A percentile compares a stretch with the other conserved stretches of the same genome.
phyloP scores from a whole-genome alignment of 2,888 invertebrate species.

The Fissipunctia ypsillon region DNA sequence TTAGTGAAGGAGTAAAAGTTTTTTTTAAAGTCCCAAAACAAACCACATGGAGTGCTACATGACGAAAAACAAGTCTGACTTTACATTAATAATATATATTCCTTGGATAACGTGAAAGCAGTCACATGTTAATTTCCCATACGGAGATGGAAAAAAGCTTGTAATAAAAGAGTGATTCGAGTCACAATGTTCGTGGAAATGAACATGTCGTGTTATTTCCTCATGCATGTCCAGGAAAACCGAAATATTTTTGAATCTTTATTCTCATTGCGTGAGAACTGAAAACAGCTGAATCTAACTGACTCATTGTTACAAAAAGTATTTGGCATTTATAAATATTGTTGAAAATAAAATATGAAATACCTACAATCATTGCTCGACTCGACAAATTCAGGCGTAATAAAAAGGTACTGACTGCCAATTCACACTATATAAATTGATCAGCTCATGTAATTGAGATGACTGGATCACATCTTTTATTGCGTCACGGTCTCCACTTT shows the following conservation, averaged over 20 bases:
- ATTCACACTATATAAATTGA: background rate
- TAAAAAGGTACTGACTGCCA: background rate
- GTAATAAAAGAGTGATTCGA: background rate
- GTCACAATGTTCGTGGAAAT: background rate
- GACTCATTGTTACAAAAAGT: background rate
- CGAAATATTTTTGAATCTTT: background rate
- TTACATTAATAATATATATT: background rate
- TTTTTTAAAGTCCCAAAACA: background rate
- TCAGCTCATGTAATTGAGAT: background rate
- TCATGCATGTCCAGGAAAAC: background rate
- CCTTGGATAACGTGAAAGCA: background rate
- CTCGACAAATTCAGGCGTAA: background rate
- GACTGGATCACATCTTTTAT: background rate
- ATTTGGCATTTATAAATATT: background rate
- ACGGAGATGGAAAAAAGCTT: background rate
- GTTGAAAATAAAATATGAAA: background rate
- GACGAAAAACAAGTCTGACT: background rate
- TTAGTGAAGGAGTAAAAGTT: background rate
- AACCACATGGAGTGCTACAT: background rate
- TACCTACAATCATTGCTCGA: background rate
- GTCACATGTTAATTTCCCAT: background rate
- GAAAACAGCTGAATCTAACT: background rate
- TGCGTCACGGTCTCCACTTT: background rate
- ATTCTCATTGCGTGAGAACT: background rate
- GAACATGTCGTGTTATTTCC: background rate